Conservation (phyloP, 2,797 vertebrate genomes). For the Cyclura pinguis region DNA sequence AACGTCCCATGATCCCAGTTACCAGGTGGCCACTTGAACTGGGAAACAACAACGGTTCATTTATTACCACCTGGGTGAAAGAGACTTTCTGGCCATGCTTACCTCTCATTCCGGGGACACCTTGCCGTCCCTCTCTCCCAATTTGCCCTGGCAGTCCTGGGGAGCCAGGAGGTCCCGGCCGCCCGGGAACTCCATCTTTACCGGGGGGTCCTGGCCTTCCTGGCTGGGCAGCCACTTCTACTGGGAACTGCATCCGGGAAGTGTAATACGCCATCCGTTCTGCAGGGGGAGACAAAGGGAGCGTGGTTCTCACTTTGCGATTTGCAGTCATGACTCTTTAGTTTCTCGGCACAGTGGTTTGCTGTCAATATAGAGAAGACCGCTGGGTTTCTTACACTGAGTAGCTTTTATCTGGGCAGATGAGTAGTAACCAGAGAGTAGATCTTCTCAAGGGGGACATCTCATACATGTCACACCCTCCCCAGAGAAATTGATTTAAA, state of each 20-base stretch:
- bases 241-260: conserved; percentile 89
- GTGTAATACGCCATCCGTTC: conserved; percentile 97
- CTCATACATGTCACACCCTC: too few species aligned
- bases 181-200: conserved; percentile 89
- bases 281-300: conserved; percentile 63
- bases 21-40: not conserved
- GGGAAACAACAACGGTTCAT: too few species aligned
- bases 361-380: not conserved
- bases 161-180: conserved; percentile 84
- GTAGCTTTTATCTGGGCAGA: not conserved
- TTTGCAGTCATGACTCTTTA: not conserved
- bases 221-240: conserved; percentile 88
- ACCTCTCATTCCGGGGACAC: conserved; percentile 89
- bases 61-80: rapidly evolving
- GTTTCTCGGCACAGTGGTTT: too few species aligned
- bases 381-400: not conserved
- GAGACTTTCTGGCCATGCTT: not conserved
- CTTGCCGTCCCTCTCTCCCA: conserved; percentile 91
- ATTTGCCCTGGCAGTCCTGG: conserved; percentile 92
- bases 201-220: conserved; percentile 93
- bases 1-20: not conserved
- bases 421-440: not conserved
- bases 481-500: not conserved
- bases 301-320: not conserved
- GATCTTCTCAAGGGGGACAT: not conserved